Evolutionary conservation across 2,888 invertebrate genomes (phyloP).

Genomic region (Pterostichus madidus): DNA sequence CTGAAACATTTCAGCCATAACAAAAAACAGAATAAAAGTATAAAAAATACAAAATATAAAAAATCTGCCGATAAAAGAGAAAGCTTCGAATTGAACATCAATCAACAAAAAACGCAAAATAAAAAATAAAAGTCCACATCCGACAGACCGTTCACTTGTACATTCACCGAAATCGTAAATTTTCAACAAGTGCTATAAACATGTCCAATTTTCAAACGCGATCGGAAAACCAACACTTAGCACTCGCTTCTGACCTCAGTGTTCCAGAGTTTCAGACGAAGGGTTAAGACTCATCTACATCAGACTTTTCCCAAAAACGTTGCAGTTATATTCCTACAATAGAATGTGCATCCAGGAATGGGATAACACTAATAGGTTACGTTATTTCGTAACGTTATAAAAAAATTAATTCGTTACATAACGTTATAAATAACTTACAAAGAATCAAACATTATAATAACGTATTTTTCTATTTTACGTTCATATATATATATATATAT

Average conservation of each 20-base stretch:
- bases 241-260: conserved; percentile 3
- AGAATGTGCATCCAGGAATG: too few relatives aligned
- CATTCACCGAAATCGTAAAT: conserved; percentile 49
- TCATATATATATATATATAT: too few relatives aligned
- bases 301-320: background rate
- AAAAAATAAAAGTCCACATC: conserved; percentile 45
- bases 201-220: conserved; percentile 49
- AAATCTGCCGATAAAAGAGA: conserved; percentile 49
- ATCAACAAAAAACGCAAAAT: conserved; percentile 53
- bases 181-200: conserved; percentile 52
- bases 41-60: conserved; percentile 47
- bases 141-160: conserved; percentile 48
- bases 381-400: too few relatives aligned
- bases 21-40: conserved; percentile 42
- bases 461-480: too few relatives aligned
- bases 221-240: conserved; percentile 49
- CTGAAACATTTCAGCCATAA: conserved; percentile 26
- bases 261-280: background rate
- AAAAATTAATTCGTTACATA: too few relatives aligned
- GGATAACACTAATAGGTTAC: too few relatives aligned
- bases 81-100: conserved; percentile 47
- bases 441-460: too few relatives aligned
- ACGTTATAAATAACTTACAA: too few relatives aligned
- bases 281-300: background rate
- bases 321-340: background rate